Base-by-base conservation (phyloP, 2,113 vertebrate genomes). In the Microcebus lehilahytsara region DNA sequence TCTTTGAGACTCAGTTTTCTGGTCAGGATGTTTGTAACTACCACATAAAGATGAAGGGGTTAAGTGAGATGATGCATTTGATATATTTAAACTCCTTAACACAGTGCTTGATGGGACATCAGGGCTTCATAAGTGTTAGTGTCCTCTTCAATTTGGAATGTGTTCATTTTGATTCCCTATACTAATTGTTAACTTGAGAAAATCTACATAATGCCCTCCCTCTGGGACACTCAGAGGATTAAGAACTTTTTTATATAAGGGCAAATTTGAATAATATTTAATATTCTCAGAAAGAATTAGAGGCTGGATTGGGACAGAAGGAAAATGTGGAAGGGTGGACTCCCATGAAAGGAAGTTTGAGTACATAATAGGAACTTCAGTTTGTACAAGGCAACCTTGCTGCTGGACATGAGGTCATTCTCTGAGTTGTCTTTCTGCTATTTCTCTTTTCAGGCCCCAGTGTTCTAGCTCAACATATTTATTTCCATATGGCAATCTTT, bases 211-310 rank as follows among this genome's bases (percentile, higher is more conserved):
- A 77, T 85, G 56, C 46, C 46, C 25, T 90, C 71, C 53, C n/a
- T 62, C 93, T 80, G 91, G 37, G 83, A 84, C 19, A 66, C 13
- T 86, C 42, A 79, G 23, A 56, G 85, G 74, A 83, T 51, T 37
- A 67, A 95, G 89, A 89, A 93, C 30, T 91, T 93, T 91, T 93
- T 85, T 85, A 56, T 16, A 49, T 84, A 46, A 46, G n/a, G 30
- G 6, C 56, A 60, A 49, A 91, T 91, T 53, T 86, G 74, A 95
- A 96, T 94, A 88, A 75, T 25, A 64, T 69, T 91, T 95, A 88
- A 75, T 25, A 64, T 69, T 91, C 25, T 96, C 64, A 40, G 40
- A 84, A 58, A 85, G 40, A 91, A 80, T 66, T 56, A 75, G 74
- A 89, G 58, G 19, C 32, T 42, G 60, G 30, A 0, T 64, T 85